Evolutionary conservation across 2,797 vertebrate genomes (phyloP).

Genomic region (Macroramphosus scolopax): DNA sequence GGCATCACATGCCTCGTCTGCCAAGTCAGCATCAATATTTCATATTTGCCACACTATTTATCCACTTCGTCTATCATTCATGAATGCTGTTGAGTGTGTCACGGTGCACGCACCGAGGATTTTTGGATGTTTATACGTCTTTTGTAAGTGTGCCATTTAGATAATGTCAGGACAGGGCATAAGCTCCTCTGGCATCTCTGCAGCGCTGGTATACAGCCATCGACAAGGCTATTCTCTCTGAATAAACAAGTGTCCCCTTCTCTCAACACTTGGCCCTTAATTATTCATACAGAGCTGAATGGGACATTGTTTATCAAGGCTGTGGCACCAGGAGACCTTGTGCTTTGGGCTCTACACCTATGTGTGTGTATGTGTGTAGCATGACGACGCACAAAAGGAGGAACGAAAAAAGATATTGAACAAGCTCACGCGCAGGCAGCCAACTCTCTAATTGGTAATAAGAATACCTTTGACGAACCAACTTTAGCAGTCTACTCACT

Average conservation of each 20-base stretch:
- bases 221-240: constrained; percentile 50
- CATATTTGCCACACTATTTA: constrained; percentile 71
- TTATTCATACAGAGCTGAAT: constrained; percentile 73
- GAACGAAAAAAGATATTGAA: constrained; percentile 42
- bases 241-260: constrained; percentile 66
- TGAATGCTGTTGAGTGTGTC: constrained; percentile 56
- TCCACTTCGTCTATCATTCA: constrained; percentile 68
- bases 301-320: constrained; percentile 73
- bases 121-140: constrained; percentile 35
- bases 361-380: constrained; percentile 8
- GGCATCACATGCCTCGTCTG: constrained; percentile 36
- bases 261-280: constrained; percentile 59
- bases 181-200: constrained; percentile 56
- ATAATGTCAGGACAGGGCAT: constrained; percentile 69
- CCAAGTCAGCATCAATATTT: constrained; percentile 71
- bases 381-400: constrained; percentile 1
- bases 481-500: constrained; percentile 56
- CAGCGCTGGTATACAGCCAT: constrained; percentile 38
- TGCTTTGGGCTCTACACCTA: constrained; percentile 47
- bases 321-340: constrained; percentile 45
- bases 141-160: constrained; percentile 71
- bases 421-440: constrained; percentile 45
- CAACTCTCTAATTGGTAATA: constrained; percentile 73
- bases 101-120: constrained; percentile 13
- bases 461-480: constrained; percentile 71